These are phyloP conservation scores for Sisor rabdophorus DNA, from an alignment of 2,113 vertebrate genomes.

Conservation along the genomic window DNA sequence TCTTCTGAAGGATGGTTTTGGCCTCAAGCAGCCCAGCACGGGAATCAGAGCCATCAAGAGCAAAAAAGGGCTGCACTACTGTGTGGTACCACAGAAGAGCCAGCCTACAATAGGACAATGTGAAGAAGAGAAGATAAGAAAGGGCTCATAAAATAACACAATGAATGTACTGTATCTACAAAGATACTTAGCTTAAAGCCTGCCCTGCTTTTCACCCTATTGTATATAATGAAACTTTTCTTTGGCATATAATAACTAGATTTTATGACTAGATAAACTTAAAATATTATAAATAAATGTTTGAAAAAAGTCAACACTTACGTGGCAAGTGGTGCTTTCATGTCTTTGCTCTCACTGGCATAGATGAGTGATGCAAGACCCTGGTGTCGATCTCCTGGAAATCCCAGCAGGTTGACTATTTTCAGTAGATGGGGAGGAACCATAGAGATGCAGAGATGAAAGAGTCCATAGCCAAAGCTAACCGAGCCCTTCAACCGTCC, in stretches of 20 bases:
- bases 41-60: slow-evolving; percentile 90
- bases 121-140: background rate
- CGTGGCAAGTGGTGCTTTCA: slow-evolving; percentile 99
- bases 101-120: slow-evolving; percentile 67
- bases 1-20: slow-evolving; percentile 90
- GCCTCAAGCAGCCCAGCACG: slow-evolving; percentile 87
- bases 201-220: background rate
- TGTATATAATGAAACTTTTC: background rate
- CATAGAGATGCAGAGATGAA: slow-evolving; percentile 99
- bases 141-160: background rate
- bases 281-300: background rate
- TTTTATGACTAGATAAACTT: background rate
- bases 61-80: slow-evolving; percentile 95
- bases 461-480: slow-evolving; percentile 97
- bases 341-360: slow-evolving; percentile 98
- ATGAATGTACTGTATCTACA: background rate
- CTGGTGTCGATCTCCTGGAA: slow-evolving; percentile 95
- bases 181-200: background rate
- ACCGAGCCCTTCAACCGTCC: slow-evolving; percentile 97
- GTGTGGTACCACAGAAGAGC: slow-evolving; percentile 98
- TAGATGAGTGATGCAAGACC: slow-evolving; percentile 94
- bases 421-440: slow-evolving; percentile 98
- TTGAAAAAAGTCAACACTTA: slow-evolving; percentile 65
- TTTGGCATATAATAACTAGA: background rate
- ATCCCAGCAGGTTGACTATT: slow-evolving; percentile 98